Percentiles rank a stretch among this genome's conserved stretches.
Evolutionary conservation across 2,113 vertebrate species (phyloP).

Genomic region (Mustela lutreola): DNA sequence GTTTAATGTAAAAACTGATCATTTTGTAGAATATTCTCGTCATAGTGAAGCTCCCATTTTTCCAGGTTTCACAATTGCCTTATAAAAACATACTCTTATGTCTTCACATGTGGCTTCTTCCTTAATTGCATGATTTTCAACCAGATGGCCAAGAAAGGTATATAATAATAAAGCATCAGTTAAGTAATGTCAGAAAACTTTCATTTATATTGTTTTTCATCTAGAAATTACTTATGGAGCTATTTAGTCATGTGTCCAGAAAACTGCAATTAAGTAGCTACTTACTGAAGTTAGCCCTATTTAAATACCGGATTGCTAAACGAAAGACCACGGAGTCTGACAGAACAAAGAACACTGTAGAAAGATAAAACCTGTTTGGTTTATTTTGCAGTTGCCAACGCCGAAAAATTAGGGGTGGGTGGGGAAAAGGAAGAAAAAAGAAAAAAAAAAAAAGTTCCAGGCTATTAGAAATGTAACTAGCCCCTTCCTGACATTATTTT

Average conservation of each 20-base stretch:
- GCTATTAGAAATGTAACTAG: not conserved
- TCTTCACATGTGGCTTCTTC: not conserved
- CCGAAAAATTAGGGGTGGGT: not conserved
- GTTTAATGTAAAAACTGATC: not conserved
- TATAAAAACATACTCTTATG: not conserved
- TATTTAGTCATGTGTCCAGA: not conserved
- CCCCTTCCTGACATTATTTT: not conserved
- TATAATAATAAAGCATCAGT: not conserved
- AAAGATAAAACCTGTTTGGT: not conserved
- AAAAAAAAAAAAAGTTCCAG: not conserved
- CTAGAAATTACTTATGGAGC: not conserved
- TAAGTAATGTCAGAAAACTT: not conserved
- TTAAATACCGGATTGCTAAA: slow-evolving; percentile 18
- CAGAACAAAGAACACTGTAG: not conserved
- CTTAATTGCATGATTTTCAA: slow-evolving; percentile 6
- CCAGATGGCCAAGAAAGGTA: not conserved
- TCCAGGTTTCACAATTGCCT: not conserved
- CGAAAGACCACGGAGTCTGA: not conserved
- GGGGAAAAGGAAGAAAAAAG: slow-evolving; percentile 5
- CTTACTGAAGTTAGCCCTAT: not conserved
- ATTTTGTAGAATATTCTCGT: not conserved
- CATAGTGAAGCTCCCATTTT: not conserved
- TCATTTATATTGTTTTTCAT: not conserved
- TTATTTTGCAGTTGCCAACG: not conserved
- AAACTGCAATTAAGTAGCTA: not conserved